Percentiles rank a stretch among this genome's conserved stretches.
Evolutionary conservation across 2,888 invertebrate genomes (phyloP).

Genomic region (Eristalis pertinax): DNA sequence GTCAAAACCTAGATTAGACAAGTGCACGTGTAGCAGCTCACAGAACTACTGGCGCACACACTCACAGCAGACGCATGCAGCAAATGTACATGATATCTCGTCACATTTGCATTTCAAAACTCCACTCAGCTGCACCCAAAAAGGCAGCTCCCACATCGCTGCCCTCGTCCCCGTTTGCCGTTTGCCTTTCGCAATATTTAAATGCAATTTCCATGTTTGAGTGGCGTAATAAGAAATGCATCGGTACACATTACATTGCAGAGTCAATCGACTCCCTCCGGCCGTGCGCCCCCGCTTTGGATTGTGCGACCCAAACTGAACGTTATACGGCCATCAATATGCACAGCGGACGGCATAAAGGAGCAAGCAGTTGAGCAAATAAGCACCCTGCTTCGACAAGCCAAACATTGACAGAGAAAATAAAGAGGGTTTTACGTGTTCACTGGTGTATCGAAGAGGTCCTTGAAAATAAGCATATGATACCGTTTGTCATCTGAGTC

Average conservation of each 20-base stretch:
- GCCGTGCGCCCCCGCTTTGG: not conserved
- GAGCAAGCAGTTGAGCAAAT: constrained; percentile 16
- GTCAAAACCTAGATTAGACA: not conserved
- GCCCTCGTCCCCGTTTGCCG: not conserved
- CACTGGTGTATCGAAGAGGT: not conserved
- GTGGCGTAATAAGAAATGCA: constrained; percentile 39
- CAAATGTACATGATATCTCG: not conserved
- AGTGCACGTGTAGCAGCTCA: not conserved
- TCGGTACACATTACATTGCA: constrained; percentile 17
- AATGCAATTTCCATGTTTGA: constrained; percentile 42
- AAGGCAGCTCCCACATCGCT: not conserved
- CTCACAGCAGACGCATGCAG: not conserved
- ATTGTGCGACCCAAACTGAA: not conserved
- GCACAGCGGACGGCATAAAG: constrained; percentile 17
- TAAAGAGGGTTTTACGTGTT: constrained; percentile 24
- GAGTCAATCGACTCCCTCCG: not conserved
- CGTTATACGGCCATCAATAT: constrained; percentile 33
- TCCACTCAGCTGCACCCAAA: not conserved
- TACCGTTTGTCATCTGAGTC: not conserved
- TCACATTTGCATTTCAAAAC: constrained; percentile 1
- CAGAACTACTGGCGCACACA: not conserved
- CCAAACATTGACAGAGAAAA: constrained; percentile 38
- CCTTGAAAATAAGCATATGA: constrained; percentile 13
- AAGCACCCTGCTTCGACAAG: constrained; percentile 23
- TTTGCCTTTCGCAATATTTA: constrained; percentile 22